phyloP scores from a whole-genome alignment of 2,888 invertebrate genomes.

The Tipula vernalis region DNA sequence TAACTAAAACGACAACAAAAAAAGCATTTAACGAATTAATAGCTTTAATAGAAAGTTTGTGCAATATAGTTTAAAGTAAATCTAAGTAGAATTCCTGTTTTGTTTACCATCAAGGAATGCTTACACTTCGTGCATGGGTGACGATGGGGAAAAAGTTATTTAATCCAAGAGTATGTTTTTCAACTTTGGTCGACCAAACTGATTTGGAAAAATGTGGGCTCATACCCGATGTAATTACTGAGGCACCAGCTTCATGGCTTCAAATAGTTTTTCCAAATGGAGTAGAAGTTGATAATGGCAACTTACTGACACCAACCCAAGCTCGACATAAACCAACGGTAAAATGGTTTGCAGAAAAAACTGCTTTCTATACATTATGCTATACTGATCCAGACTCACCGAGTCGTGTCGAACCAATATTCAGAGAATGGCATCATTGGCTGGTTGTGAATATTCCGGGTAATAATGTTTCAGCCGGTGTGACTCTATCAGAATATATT shows the following conservation, averaged over 20 bases:
- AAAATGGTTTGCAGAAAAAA: conserved; percentile 46
- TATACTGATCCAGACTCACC: conserved; percentile 75
- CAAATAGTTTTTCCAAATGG: conserved; percentile 36
- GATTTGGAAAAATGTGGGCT: conserved; percentile 40
- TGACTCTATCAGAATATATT: conserved; percentile 41
- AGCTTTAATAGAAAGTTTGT: neutral
- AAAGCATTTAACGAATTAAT: neutral
- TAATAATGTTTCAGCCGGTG: conserved; percentile 41
- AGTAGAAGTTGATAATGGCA: conserved; percentile 46
- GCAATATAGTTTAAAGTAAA: neutral
- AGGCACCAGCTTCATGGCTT: conserved; percentile 42
- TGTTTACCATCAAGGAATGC: neutral
- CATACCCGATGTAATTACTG: conserved; percentile 62
- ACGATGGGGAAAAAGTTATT: neutral
- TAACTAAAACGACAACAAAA: neutral
- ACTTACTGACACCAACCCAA: conserved; percentile 59
- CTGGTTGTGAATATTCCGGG: conserved; percentile 49
- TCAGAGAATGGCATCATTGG: conserved; percentile 56
- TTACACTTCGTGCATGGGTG: neutral
- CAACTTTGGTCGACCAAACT: neutral
- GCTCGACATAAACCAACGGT: conserved; percentile 62
- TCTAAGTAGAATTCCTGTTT: neutral
- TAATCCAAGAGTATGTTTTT: neutral
- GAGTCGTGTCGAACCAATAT: conserved; percentile 43
- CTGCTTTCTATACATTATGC: conserved; percentile 57